These are phyloP conservation scores for Phoxinus phoxinus DNA, from an alignment of 2,113 vertebrate genomes.

Conservation along the genomic window DNA sequence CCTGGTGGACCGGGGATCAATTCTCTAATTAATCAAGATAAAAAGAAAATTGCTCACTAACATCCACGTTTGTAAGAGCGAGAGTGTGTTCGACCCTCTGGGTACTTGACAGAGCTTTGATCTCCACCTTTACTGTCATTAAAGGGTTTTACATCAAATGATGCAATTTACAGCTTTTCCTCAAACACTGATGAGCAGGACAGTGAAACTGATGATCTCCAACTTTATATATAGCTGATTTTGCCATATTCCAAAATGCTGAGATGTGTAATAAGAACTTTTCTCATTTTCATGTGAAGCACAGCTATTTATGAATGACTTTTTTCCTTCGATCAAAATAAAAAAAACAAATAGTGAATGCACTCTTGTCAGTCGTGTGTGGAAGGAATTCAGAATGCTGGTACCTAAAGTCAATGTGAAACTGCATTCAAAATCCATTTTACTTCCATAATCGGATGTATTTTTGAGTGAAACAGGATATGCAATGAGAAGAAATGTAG, in stretches of 20 bases:
- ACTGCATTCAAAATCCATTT: neutral
- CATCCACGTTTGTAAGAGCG: neutral
- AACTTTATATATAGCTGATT: slow-evolving; percentile 17
- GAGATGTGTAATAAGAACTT: neutral
- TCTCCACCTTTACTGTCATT: slow-evolving; percentile 22
- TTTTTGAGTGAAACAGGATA: neutral
- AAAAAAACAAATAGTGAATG: neutral
- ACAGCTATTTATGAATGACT: neutral
- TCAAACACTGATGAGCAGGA: neutral
- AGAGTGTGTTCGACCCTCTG: slow-evolving; percentile 1
- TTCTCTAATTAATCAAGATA: slow-evolving; percentile 4
- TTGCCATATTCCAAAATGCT: slow-evolving; percentile 4
- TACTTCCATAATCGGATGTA: neutral
- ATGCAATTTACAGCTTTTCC: slow-evolving; percentile 30
- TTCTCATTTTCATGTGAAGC: neutral
- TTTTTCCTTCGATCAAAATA: neutral
- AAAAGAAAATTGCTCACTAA: neutral
- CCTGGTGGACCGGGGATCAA: neutral
- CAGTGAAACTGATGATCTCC: neutral
- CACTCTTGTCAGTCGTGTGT: neutral
- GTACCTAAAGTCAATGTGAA: neutral
- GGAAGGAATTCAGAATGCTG: neutral
- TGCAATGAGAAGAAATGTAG: neutral
- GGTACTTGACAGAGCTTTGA: slow-evolving; percentile 24
- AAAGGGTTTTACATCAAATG: neutral